A percentile compares a stretch with the other conserved stretches of the same genome.
phyloP scores from a whole-genome alignment of 2,113 vertebrate species.

The Spea bombifrons region DNA sequence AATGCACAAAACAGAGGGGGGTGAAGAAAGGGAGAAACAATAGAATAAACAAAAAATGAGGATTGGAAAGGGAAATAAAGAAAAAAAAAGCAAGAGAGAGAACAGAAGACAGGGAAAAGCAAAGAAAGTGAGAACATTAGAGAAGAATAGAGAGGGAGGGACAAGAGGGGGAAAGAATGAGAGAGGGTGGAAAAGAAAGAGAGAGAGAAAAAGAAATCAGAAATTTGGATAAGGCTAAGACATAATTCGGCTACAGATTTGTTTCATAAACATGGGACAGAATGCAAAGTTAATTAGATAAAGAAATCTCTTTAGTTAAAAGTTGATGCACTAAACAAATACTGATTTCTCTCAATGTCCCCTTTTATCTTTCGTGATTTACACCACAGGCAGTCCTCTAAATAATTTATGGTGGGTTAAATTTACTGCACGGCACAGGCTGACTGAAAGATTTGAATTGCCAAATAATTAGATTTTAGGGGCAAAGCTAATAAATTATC shows the following conservation, averaged over 20 bases:
- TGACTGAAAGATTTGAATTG: slow-evolving; percentile 90
- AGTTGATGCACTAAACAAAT: slow-evolving; percentile 82
- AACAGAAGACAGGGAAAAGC: no score
- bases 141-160: no score
- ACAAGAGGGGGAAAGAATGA: no score
- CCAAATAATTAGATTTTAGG: slow-evolving; percentile 94
- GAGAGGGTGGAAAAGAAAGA: no score
- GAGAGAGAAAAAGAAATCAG: no score
- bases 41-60: no score
- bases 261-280: neutral
- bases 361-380: slow-evolving; percentile 71
- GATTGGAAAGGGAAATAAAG: no score
- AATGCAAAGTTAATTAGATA: slow-evolving; percentile 17
- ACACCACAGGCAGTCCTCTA: slow-evolving; percentile 80
- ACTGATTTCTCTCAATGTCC: slow-evolving; percentile 56
- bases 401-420: slow-evolving; percentile 92
- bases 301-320: slow-evolving; percentile 68
- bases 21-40: no score
- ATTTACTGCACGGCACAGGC: slow-evolving; percentile 85
- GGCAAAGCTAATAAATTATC: slow-evolving; percentile 91
- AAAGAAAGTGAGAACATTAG: no score
- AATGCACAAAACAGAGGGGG: no score
- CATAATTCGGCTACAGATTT: neutral
- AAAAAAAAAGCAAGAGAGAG: no score
- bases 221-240: no score